phyloP scores from a whole-genome alignment of 2,113 vertebrate species.

The Heloderma charlesbogerti region DNA sequence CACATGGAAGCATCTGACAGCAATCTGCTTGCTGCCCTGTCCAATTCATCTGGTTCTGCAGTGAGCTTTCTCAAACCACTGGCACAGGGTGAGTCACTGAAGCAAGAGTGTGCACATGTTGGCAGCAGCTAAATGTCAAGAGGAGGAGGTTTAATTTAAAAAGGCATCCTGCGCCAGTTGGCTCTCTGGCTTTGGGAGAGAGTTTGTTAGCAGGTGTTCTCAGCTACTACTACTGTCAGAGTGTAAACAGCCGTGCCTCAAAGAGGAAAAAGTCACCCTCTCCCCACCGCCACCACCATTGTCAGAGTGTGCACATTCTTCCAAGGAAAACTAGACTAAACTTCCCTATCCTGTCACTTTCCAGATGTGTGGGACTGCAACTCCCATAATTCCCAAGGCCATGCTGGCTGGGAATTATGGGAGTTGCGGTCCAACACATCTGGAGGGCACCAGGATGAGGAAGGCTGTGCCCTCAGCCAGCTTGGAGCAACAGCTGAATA shows the following conservation, averaged over 20 bases:
- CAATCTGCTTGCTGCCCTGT: background rate
- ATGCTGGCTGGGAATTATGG: background rate
- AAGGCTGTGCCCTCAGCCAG: background rate
- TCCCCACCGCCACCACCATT: background rate
- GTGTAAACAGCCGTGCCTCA: background rate
- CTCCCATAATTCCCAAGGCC: background rate
- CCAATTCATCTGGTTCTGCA: background rate
- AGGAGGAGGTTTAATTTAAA: slow-evolving; percentile 14
- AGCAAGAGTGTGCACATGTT: background rate
- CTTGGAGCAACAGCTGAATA: background rate
- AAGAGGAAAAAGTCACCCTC: background rate
- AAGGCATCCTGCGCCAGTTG: background rate
- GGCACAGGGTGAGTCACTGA: slow-evolving; percentile 1
- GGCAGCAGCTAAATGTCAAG: slow-evolving; percentile 34
- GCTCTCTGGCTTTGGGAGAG: background rate
- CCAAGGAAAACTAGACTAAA: background rate
- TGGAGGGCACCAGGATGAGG: background rate
- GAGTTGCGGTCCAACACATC: background rate
- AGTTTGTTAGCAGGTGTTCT: slow-evolving; percentile 21
- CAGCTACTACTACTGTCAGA: background rate
- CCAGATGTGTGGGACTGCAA: background rate
- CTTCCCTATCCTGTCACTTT: too few species aligned
- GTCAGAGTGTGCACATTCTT: background rate
- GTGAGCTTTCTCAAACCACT: slow-evolving; percentile 1
- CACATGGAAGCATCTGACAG: background rate